Evolutionary conservation across 2,888 invertebrate genomes (phyloP), one percentile per base, ranked within the genome.

Genomic region (Beris chalybata): DNA sequence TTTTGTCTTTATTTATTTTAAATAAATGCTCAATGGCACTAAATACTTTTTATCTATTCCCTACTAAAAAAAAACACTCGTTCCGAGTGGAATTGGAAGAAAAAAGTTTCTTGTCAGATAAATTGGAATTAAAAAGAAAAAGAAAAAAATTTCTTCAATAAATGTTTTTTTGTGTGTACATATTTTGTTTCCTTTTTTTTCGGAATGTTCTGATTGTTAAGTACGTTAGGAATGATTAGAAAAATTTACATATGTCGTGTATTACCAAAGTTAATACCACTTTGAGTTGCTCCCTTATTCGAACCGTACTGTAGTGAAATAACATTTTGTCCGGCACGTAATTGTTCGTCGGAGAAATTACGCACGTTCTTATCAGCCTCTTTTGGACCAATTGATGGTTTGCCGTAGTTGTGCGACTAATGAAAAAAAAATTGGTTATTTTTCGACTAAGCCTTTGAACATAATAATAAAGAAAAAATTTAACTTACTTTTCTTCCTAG

Each of bases 231-330:
- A 64, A 55, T 55, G 48, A 45, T 54, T 55, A 29, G 43, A 48
- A 64, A 64, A 61, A 52, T 85, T 89, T 91, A 96, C 95, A 96
- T 96, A 84, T 97, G 97, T 82, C 97, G 87, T 75, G 96, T 96
- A 83, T 95, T 96, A 74, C 97, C 97, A 76, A 97, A 95, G 82
- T 93, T 97, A 79, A 97, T 93, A 67, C 97, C 98, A 72, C 94
- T 92, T 81, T 97, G 97, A 78, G 85, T 96, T 74, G 97, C 97
- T 32, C 97, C 97, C 82, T 97, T 97, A 86, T 98, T 98, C 76
- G 94, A 93, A 68, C 98, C 98, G 81, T 95, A 95, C 80, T 98
- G 97, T 66, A 97, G 86, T 64, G 93, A 92, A 79, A 97, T 97
- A 69, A 97, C 92, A 57, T 91, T 90, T 76, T 96, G 92, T 0